These are phyloP conservation scores for Ectemnius lituratus DNA, from an alignment of 2,888 invertebrate genomes.

Conservation along the genomic window DNA sequence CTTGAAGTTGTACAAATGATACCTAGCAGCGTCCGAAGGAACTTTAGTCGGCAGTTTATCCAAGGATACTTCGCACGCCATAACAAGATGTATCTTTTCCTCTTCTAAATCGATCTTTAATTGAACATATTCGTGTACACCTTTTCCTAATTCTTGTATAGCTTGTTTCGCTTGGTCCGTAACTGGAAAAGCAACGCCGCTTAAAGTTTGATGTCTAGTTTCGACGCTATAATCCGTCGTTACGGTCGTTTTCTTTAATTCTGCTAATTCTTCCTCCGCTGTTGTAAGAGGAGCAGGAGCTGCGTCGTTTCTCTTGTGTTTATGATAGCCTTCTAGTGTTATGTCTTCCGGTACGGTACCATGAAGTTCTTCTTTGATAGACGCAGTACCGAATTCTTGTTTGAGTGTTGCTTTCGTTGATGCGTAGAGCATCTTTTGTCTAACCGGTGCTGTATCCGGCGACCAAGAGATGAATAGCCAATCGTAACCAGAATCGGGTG, in stretches of 20 bases:
- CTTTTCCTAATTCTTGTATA: slow-evolving; percentile 85
- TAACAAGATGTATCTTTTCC: slow-evolving; percentile 92
- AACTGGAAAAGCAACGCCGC: slow-evolving; percentile 94
- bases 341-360: slow-evolving; percentile 92
- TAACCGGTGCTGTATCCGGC: slow-evolving; percentile 93
- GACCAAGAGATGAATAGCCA: slow-evolving; percentile 97
- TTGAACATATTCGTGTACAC: slow-evolving; percentile 93
- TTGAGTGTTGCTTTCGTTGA: slow-evolving; percentile 98
- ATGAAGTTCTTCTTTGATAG: slow-evolving; percentile 96
- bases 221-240: slow-evolving; percentile 89
- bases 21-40: slow-evolving; percentile 91
- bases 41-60: slow-evolving; percentile 87
- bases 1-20: slow-evolving; percentile 94
- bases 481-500: slow-evolving; percentile 88
- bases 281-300: slow-evolving; percentile 94
- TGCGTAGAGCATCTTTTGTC: slow-evolving; percentile 98
- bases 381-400: slow-evolving; percentile 95
- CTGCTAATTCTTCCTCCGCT: slow-evolving; percentile 91
- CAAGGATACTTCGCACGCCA: slow-evolving; percentile 84
- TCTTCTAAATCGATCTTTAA: slow-evolving; percentile 91
- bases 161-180: slow-evolving; percentile 88
- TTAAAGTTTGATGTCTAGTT: slow-evolving; percentile 92
- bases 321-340: slow-evolving; percentile 88
- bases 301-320: slow-evolving; percentile 86
- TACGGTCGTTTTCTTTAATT: slow-evolving; percentile 84